Base-by-base conservation (phyloP, 2,113 vertebrate genomes). In the Eclectus roratus region DNA sequence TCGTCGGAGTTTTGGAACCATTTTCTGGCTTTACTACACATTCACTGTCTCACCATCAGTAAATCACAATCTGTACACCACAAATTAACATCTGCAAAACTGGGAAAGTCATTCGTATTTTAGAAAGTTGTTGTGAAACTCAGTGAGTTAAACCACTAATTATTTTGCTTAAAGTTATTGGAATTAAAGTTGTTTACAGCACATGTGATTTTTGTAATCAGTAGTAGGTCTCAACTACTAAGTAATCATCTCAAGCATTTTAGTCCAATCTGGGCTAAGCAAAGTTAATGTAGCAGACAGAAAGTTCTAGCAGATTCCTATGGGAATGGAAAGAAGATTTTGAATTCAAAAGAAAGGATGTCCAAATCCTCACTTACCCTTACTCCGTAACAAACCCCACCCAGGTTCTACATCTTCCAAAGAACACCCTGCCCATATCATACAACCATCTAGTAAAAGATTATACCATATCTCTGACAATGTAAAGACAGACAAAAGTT, bases 51-150 rank as follows among this genome's bases (percentile, higher is more conserved):
- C 80, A 93, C 70, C 79, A 17, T 83, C 81, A 93, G 90, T 94
- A 95, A 96, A 94, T 96, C 91, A 93, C 55, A 71, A 83, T 85
- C 68, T 66, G 74, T 25, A 77, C 55, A 73, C 55, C 74, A 80
- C 94, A 94, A 88, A 96, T 94, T 88, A 95, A 85, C 76, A 85
- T 96, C 80, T 78, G 90, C 83, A 96, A 94, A 88, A 88, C 3
- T 85, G 79, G 50, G 80, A 91, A 85, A 96, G 58, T 21, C 50
- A 70, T 77, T 49, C 18, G 47, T 55, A 37, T 88, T 94, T 35
- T 1, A 83, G 94, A 91, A 83, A 80, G 20, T 73, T 89, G 79
- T 83, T 94, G 82, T 64, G 64, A 93, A 88, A 68, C 47, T 90
- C 72, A 68, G 83, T 63, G 85, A 65, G 56, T 90, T 78, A 90